Conservation (phyloP, 1,140 invertebrate genomes). For the Dreissena rostriformis region DNA sequence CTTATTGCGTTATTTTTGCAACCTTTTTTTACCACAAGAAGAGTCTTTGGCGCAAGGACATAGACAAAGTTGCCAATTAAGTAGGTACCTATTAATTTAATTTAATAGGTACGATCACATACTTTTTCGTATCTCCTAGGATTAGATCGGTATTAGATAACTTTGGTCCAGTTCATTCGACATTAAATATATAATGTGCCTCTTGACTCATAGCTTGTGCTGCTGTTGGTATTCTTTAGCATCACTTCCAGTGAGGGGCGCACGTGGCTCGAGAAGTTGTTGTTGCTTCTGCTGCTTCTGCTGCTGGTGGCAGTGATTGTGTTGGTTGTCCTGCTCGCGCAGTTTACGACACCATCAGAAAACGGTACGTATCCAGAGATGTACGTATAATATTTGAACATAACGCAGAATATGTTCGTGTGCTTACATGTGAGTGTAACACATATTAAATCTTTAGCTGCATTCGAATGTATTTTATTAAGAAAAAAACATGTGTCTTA, state of each 20-base stretch:
- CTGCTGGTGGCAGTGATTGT: not conserved
- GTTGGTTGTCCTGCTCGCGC: not conserved
- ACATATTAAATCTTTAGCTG: not conserved
- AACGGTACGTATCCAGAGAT: not conserved
- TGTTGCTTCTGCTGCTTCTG: not conserved
- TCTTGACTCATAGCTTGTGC: no score
- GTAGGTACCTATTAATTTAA: no score
- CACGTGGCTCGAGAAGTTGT: not conserved
- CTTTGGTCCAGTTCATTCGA: no score
- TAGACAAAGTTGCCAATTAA: no score
- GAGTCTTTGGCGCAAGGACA: no score
- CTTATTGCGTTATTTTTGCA: no score
- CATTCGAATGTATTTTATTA: not conserved
- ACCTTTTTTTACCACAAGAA: no score
- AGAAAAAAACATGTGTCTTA: not conserved
- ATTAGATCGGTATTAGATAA: no score
- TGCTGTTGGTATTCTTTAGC: no score
- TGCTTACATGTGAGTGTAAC: not conserved
- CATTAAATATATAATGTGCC: no score
- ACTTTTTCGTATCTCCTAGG: no score
- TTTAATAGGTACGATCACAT: no score
- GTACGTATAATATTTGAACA: not conserved
- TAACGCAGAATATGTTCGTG: not conserved
- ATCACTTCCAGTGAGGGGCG: not conserved
- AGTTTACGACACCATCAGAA: not conserved